Evolutionary conservation across 2,888 invertebrate species (phyloP).

Genomic region (Automeris io): DNA sequence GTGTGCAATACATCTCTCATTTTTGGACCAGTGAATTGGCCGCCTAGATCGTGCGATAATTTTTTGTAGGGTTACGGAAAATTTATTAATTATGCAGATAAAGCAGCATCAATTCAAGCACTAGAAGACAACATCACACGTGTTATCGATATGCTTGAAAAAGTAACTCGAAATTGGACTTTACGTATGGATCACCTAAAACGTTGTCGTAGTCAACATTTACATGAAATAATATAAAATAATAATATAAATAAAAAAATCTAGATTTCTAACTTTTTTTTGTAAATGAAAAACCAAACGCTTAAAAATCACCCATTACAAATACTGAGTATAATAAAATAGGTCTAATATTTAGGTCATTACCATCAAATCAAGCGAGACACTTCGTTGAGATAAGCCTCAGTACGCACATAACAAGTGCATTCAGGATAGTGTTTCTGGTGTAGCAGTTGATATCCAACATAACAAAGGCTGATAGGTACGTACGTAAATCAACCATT

Average conservation of each 20-base stretch:
- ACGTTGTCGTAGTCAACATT: slow-evolving; percentile 4
- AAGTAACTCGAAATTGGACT: slow-evolving; percentile 1
- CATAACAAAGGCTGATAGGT: slow-evolving; percentile 75
- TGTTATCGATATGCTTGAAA: too few relatives aligned
- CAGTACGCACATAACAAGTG: slow-evolving; percentile 36
- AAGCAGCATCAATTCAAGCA: slow-evolving; percentile 4
- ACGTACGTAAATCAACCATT: slow-evolving; percentile 76
- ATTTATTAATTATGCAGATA: slow-evolving; percentile 1
- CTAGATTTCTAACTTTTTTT: too few relatives aligned
- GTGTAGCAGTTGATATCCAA: slow-evolving; percentile 68
- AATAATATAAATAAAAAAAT: too few relatives aligned
- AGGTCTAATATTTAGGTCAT: too few relatives aligned
- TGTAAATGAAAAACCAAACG: too few relatives aligned
- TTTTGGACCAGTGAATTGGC: slow-evolving; percentile 2
- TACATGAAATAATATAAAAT: neutral
- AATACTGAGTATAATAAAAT: too few relatives aligned
- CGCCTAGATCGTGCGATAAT: neutral
- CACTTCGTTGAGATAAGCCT: too few relatives aligned
- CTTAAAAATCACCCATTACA: too few relatives aligned
- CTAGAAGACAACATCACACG: slow-evolving; percentile 3
- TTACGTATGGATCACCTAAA: neutral
- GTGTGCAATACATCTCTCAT: neutral
- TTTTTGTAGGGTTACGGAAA: slow-evolving; percentile 1
- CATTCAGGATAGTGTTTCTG: slow-evolving; percentile 55
- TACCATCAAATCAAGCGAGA: too few relatives aligned